phyloP scores from a whole-genome alignment of 2,888 invertebrate genomes.

The Drosophila phalerata region DNA sequence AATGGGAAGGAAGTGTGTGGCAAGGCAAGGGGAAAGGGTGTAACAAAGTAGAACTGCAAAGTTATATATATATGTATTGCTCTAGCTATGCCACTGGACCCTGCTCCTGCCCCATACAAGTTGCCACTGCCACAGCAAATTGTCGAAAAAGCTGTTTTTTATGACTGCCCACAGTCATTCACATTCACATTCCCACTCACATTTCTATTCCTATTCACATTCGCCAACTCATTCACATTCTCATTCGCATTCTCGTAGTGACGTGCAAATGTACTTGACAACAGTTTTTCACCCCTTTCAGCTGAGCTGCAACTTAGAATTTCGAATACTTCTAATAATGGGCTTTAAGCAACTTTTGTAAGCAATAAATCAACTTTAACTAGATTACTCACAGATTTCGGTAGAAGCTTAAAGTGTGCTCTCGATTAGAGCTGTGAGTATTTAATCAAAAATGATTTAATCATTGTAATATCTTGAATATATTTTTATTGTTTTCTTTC shows the following conservation, averaged over 20 bases:
- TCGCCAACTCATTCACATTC: conserved; percentile 28
- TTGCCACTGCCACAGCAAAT: conserved; percentile 47
- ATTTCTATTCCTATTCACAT: conserved; percentile 17
- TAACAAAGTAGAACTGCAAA: conserved; percentile 14
- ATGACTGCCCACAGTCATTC: conserved; percentile 65
- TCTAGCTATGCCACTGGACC: not conserved
- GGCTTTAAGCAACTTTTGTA: conserved; percentile 1
- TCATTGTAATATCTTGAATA: not conserved
- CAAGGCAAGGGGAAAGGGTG: not conserved
- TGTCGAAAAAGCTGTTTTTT: conserved; percentile 63
- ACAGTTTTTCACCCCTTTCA: conserved; percentile 26
- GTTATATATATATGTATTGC: conserved; percentile 13
- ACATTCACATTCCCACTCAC: conserved; percentile 19
- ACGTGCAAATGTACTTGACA: conserved; percentile 74
- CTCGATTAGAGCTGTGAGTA: not conserved
- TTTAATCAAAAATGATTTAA: not conserved
- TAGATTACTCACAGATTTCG: not conserved
- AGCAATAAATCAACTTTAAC: conserved; percentile 20
- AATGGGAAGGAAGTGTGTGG: not conserved
- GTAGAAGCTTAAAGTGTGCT: not conserved
- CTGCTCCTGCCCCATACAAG: not conserved
- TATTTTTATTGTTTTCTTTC: not conserved
- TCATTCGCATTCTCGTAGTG: conserved; percentile 41
- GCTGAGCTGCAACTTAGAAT: conserved; percentile 28
- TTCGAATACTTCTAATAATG: conserved; percentile 15